Evolutionary conservation across 2,113 vertebrate genomes (phyloP), one percentile per base, ranked within the genome.

Genomic region (Dipodomys merriami): DNA sequence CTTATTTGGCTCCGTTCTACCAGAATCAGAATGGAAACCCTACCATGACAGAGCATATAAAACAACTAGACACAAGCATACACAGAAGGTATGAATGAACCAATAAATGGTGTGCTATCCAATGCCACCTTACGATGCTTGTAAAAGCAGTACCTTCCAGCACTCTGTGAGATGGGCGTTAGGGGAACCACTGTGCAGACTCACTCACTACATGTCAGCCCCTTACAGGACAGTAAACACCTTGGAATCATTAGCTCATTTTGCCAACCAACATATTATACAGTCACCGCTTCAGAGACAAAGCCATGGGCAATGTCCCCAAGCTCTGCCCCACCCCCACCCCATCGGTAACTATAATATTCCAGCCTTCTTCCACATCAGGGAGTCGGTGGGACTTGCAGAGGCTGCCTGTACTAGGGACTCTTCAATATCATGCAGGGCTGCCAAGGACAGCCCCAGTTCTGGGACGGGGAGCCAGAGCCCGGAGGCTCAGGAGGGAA

Each of bases 51-150:
- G 39, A 80, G 89, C 33, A 35, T 2, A 0, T 27, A 49, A 35
- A 69, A 53, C 23, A 16, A 53, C 71, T 29, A 5, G 12, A n/a
- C 62, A 20, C 12, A 30, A 23, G 1, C 25, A 2, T 30, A 15
- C 44, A 15, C 16, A 20, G 53, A 76, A 67, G 6, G n/a, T 57
- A 60, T 0, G 20, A 30, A 22, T 0, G 20, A 57, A 44, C 8
- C 33, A 46, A 46, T 0, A 9, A 60, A 4, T 0, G 29, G 15
- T 5, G 27, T 0, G 5, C 49, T 6, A 4, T 18, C 1, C 1
- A 3, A 11, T 0, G 3, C 3, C 25, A 25, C n/a, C 49, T 53
- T 7, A 68, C 25, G 33, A 12, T 15, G 30, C 4, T 69, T 0
- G 22, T 23, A n/a, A 49, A 33, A 20, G 53, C 4, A 5, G 6